Evolutionary conservation across 1,140 invertebrate genomes (phyloP).

Genomic region (Atta cephalotes): DNA sequence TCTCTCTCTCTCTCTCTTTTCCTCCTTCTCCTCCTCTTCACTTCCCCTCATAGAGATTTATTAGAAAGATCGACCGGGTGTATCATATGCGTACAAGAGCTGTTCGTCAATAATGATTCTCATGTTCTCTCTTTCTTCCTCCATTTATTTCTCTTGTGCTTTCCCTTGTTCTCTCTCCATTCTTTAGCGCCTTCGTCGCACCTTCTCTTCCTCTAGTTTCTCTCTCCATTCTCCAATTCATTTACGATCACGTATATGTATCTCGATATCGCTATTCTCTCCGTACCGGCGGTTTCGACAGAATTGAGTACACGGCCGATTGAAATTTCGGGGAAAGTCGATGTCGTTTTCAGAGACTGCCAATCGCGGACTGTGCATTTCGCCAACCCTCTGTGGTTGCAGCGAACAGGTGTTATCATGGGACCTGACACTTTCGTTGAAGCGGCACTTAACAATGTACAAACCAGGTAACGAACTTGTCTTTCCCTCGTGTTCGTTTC

Average conservation of each 20-base stretch:
- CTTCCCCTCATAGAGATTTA: slow-evolving; percentile 54
- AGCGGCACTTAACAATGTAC: not conserved
- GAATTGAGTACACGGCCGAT: slow-evolving; percentile 11
- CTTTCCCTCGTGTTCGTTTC: not conserved
- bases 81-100: slow-evolving; percentile 68
- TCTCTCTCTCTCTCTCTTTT: not conserved
- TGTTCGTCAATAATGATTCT: slow-evolving; percentile 67
- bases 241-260: slow-evolving; percentile 34
- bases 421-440: slow-evolving; percentile 10
- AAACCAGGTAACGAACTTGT: not conserved
- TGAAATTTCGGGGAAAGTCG: slow-evolving; percentile 22
- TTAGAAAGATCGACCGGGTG: slow-evolving; percentile 72
- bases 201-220: not conserved
- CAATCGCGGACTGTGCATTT: not conserved
- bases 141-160: not conserved
- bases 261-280: slow-evolving; percentile 18
- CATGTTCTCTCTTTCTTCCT: slow-evolving; percentile 37
- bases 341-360: slow-evolving; percentile 6
- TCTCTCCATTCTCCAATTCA: slow-evolving; percentile 1
- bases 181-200: too few relatives aligned
- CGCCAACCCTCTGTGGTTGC: not conserved
- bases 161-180: not conserved
- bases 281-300: slow-evolving; percentile 26
- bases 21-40: not conserved
- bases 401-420: slow-evolving; percentile 36